phyloP scores from a whole-genome alignment of 2,888 invertebrate genomes.

The Bombylius discolor region DNA sequence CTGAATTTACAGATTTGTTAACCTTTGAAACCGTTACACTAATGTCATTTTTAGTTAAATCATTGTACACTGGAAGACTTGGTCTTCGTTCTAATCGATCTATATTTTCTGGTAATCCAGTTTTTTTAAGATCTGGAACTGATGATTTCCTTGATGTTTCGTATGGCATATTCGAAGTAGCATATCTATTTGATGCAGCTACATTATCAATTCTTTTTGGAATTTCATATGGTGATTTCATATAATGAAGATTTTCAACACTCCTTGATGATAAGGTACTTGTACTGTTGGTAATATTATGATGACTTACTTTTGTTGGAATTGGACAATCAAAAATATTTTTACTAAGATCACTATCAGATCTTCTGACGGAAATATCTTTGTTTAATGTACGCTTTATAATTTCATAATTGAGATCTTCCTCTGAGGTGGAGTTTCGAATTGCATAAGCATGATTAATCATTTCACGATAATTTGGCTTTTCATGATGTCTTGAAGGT shows the following conservation, averaged over 20 bases:
- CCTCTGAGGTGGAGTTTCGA: conserved; percentile 29
- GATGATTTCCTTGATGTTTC: conserved; percentile 1
- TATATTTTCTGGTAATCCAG: conserved; percentile 3
- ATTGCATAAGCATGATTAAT: conserved; percentile 29
- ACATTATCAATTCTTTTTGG: not conserved
- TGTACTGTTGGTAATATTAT: not conserved
- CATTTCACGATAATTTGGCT: conserved; percentile 30
- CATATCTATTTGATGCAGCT: not conserved
- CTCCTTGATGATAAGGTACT: not conserved
- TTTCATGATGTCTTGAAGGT: conserved; percentile 2
- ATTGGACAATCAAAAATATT: conserved; percentile 6
- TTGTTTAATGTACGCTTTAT: conserved; percentile 32
- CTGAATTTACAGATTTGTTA: not conserved
- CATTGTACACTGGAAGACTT: conserved; percentile 7
- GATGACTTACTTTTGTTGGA: not conserved
- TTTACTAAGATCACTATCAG: conserved; percentile 11
- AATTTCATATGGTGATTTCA: not conserved
- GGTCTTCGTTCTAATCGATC: not conserved
- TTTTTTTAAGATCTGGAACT: conserved; percentile 4
- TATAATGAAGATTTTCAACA: not conserved
- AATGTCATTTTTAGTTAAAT: conserved; percentile 9
- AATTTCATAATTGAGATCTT: conserved; percentile 32
- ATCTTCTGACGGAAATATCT: conserved; percentile 9
- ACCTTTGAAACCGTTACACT: conserved; percentile 13
- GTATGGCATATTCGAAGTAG: not conserved